These are phyloP conservation scores for Schlechtendalia chinensis DNA, from an alignment of 1,140 invertebrate species.

Conservation along the genomic window DNA sequence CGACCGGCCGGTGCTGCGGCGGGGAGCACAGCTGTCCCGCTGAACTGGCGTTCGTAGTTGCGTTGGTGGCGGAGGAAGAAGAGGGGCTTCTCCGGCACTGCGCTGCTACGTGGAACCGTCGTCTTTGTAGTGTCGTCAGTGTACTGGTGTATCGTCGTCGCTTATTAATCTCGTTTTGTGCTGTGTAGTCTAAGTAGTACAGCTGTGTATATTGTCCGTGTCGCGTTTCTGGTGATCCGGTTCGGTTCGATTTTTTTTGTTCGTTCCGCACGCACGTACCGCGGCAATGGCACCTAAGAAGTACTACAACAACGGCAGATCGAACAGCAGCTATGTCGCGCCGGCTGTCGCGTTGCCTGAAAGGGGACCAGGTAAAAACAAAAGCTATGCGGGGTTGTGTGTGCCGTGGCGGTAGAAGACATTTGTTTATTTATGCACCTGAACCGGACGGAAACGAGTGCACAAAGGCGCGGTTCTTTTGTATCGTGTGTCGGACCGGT, in stretches of 20 bases:
- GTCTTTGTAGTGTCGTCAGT: not conserved
- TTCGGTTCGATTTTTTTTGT: not conserved
- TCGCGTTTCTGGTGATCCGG: not conserved
- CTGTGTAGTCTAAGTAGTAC: too few relatives aligned
- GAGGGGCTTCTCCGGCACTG: not conserved
- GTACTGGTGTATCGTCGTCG: not conserved
- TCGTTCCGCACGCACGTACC: not conserved
- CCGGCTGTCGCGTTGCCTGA: slow-evolving; percentile 10
- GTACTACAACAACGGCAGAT: not conserved
- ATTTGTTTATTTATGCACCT: too few relatives aligned
- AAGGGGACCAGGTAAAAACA: slow-evolving; percentile 32
- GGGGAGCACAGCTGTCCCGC: not conserved
- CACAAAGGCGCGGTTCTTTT: too few relatives aligned
- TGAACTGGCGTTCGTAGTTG: not conserved
- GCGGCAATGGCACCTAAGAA: slow-evolving; percentile 31
- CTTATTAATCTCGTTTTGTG: not conserved
- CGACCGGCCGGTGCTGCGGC: too few relatives aligned
- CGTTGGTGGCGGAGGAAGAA: not conserved
- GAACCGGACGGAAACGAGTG: too few relatives aligned
- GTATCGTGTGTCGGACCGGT: too few relatives aligned
- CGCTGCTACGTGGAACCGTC: slow-evolving; percentile 39
- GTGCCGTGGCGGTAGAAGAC: too few relatives aligned
- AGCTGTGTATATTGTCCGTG: not conserved
- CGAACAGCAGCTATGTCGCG: slow-evolving; percentile 5
- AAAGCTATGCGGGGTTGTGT: not conserved